Evolutionary conservation across 2,888 invertebrate species (phyloP), one percentile per base, ranked within the genome.

Genomic region (Eupelmus urozonus): DNA sequence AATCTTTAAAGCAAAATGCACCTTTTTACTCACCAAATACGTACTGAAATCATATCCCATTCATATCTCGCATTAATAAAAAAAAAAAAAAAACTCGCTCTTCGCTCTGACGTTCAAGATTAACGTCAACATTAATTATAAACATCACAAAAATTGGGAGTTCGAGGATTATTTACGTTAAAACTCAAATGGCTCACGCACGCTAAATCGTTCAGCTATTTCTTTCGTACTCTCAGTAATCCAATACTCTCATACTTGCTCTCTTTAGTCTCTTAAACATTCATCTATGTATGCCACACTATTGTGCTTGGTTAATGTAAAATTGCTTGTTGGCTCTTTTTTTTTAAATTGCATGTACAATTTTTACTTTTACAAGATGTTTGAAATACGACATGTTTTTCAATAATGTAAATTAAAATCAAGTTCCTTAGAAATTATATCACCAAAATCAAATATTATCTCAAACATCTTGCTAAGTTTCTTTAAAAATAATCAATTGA

Each of bases 241-340:
- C 80, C 73, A 73, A 67, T 76, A 66, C 79, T 72, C 75, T 78
- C 81, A 78, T 81, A 78, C 80, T 82, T 77, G 63, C 77, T 81
- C 80, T 62, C 76, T 79, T 78, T 72, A 79, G 79, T 80, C 78
- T 77, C 78, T 78, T 76, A 81, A 81, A 83, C 87, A 87, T 87
- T 87, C 87, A 87, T 80, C 87, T 85, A 87, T 85, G 84, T 84
- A 82, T 83, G 84, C 85, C 85, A 85, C 81, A 83, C 67, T 81
- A 81, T 73, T 76, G 76, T 76, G 72, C 76, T 79, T 71, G 45
- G 71, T 80, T 74, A 78, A 78, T 74, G 67, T 74, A 76, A 76
- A 76, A 76, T 80, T 79, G 78, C 75, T 78, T 72, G 77, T 80
- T 78, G 74, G 76, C 73, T 71, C 45, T 65, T 40, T 67, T 63